phyloP scores from a whole-genome alignment of 2,888 invertebrate species.

The Sipha maydis region DNA sequence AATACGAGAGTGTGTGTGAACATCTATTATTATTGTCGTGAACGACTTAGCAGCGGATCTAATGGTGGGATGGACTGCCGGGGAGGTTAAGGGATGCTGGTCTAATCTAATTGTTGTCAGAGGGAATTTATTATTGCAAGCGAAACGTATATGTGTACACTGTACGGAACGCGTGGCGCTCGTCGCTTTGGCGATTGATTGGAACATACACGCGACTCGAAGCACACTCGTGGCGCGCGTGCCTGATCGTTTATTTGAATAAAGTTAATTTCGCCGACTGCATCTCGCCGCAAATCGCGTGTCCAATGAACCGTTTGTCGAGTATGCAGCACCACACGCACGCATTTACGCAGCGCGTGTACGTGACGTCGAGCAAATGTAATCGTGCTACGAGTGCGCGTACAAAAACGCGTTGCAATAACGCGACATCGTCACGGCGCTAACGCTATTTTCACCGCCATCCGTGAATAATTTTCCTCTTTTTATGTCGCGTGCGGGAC shows the following conservation, averaged over 20 bases:
- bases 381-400: too few species aligned
- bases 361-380: not conserved
- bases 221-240: not conserved
- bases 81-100: not conserved
- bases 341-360: not conserved
- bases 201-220: not conserved
- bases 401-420: not conserved
- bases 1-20: not conserved
- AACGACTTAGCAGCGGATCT: not conserved
- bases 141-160: too few species aligned
- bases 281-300: not conserved
- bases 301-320: not conserved
- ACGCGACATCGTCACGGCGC: not conserved
- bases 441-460: not conserved
- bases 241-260: not conserved
- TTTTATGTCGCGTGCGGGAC: not conserved
- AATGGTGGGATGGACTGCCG: too few species aligned
- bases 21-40: not conserved
- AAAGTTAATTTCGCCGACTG: slow-evolving; percentile 21
- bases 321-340: not conserved
- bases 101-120: slow-evolving; percentile 44
- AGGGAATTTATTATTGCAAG: slow-evolving; percentile 23
- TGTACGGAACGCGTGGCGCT: too few species aligned
- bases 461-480: not conserved
- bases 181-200: too few species aligned